Percentiles rank a stretch among this genome's conserved stretches.
Evolutionary conservation across 2,888 invertebrate genomes (phyloP).

Genomic region (Gymnoscelis rufifasciata): DNA sequence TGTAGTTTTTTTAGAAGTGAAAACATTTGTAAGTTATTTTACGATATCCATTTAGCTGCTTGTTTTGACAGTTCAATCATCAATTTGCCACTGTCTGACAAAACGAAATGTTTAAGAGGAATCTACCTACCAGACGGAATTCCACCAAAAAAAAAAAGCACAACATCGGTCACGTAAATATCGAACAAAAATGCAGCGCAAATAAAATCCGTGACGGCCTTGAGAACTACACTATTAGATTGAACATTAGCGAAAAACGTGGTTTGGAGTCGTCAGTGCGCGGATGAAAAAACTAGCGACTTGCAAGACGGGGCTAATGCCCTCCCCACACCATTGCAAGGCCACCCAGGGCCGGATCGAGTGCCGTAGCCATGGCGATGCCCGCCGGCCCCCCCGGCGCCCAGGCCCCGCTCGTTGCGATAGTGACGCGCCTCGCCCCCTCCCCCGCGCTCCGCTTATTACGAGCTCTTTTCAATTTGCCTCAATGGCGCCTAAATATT

Average conservation of each 20-base stretch:
- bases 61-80: too few relatives aligned
- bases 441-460: conserved; percentile 48
- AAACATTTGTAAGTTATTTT: neutral
- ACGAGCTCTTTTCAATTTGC: conserved; percentile 71
- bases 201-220: conserved; percentile 54
- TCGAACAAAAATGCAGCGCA: conserved; percentile 50
- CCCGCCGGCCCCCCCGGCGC: conserved; percentile 55
- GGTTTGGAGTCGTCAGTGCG: conserved; percentile 44
- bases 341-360: conserved; percentile 77
- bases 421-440: conserved; percentile 53
- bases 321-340: conserved; percentile 79
- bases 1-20: neutral
- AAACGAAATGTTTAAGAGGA: too few relatives aligned
- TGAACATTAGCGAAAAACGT: conserved; percentile 55
- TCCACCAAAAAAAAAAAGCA: conserved; percentile 26
- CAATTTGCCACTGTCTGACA: neutral
- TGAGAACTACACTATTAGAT: conserved; percentile 51
- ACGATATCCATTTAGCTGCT: too few relatives aligned
- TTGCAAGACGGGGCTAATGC: conserved; percentile 74
- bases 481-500: conserved; percentile 66
- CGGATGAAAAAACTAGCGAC: conserved; percentile 54
- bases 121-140: conserved; percentile 12
- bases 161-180: conserved; percentile 37
- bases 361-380: conserved; percentile 67
- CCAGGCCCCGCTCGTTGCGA: conserved; percentile 62